Base-by-base conservation (phyloP, 2,797 vertebrate genomes). In the Periparus ater region DNA sequence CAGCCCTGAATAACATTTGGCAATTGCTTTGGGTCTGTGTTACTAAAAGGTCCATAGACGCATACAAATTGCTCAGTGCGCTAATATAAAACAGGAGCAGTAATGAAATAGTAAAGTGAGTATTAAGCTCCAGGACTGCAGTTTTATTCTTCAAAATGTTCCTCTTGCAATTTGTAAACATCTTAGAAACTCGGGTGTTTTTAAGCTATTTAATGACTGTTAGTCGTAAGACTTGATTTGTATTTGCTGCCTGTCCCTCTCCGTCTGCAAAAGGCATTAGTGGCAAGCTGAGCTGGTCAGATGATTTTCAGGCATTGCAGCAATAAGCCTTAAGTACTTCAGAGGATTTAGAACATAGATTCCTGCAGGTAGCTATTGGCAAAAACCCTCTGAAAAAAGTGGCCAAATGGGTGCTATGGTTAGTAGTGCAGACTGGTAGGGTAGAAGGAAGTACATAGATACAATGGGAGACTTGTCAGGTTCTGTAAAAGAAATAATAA, bases 1-100 rank as follows among this genome's bases (percentile, higher is more conserved):
- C 89, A 95, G 89, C 93, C 73, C 72, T 88, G 50, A 96, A 97
- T 95, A 96, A 92, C 91, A 84, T 96, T 95, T 96, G 95, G 95
- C 95, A 97, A 45, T 95, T 88, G 80, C 95, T 95, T 94, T 93
- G 82, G 86, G 80, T 96, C 54, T 83, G 71, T 45, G 70, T 86
- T 95, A 57, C 86, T 94, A 80, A 97, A 95, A 92, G 85, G 94
- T 72, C 85, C 93, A 83, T 27, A 92, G 88, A 74, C 4, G 10
- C 85, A 76, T 91, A 93, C 89, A 95, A 91, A 96, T 95, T 78
- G 42, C 88, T 95, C 16, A 10, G 92, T 81, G 80, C 6, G 47
- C 62, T 97, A 93, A 93, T 90, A 90, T 70, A 88, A 96, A 96
- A 85, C 92, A 95, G 92, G 89, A 81, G 45, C 91, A 96, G 36